phyloP scores from a whole-genome alignment of 2,113 vertebrate species.

The Platycercus adscitus region DNA sequence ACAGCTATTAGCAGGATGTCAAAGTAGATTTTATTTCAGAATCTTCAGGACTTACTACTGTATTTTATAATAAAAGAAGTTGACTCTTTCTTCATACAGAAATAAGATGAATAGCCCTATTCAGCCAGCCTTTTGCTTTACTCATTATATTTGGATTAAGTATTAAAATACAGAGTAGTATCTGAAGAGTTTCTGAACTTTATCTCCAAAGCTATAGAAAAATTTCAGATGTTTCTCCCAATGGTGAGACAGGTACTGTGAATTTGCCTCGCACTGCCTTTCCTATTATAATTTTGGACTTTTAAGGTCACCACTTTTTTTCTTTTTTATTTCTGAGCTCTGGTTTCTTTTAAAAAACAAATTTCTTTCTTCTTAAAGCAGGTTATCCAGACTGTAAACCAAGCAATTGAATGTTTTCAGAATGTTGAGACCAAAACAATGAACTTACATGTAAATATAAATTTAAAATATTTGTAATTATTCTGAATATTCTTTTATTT shows the following conservation, averaged over 20 bases:
- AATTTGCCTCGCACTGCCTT: not conserved
- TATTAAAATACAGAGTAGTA: not conserved
- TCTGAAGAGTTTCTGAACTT: not conserved
- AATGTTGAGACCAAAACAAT: not conserved
- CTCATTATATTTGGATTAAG: conserved; percentile 10
- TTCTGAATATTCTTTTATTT: not conserved
- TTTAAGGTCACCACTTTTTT: not conserved
- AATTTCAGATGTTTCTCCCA: not conserved
- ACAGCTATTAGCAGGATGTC: not conserved
- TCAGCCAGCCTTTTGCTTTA: not conserved
- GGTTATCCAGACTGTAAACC: not conserved
- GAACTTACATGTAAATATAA: not conserved
- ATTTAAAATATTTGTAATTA: accelerated
- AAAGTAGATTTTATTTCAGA: conserved; percentile 30
- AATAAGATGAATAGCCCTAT: not conserved
- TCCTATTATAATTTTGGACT: not conserved
- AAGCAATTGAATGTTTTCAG: not conserved
- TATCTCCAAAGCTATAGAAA: not conserved
- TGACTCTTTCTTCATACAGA: conserved; percentile 21
- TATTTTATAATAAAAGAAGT: conserved; percentile 16
- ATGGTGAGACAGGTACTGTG: not conserved
- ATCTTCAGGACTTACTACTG: not conserved
- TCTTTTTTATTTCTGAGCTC: not conserved
- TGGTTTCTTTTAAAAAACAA: not conserved
- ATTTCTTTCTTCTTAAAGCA: not conserved